phyloP scores from a whole-genome alignment of 2,113 vertebrate genomes.

The Engraulis encrasicolus region DNA sequence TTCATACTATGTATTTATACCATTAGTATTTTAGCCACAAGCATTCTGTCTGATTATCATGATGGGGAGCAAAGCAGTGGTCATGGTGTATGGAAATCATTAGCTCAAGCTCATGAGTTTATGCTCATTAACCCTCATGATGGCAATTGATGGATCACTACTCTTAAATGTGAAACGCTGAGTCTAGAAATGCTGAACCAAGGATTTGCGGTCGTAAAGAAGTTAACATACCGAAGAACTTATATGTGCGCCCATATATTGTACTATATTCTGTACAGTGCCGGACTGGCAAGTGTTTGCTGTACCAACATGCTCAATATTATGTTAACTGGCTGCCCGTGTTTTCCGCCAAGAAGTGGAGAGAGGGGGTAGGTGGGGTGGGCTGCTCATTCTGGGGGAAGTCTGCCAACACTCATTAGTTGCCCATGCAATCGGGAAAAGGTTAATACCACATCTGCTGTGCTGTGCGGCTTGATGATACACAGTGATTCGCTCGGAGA shows the following conservation, averaged over 20 bases:
- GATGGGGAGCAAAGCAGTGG: not conserved
- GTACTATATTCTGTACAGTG: no score
- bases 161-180: no score
- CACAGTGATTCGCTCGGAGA: slow-evolving; percentile 35
- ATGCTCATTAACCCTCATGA: no score
- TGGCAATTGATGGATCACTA: no score
- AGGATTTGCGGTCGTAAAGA: no score
- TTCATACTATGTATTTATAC: not conserved
- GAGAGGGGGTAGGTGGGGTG: not conserved
- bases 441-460: slow-evolving; percentile 55
- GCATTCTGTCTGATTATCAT: not conserved
- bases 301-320: not conserved
- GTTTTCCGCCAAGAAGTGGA: not conserved
- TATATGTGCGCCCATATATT: no score
- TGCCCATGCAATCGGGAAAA: slow-evolving; percentile 42
- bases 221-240: no score
- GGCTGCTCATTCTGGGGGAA: slow-evolving; percentile 16
- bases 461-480: slow-evolving; percentile 39
- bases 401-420: slow-evolving; percentile 44
- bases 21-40: not conserved
- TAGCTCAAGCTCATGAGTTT: not conserved
- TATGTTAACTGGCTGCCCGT: not conserved
- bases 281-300: no score
- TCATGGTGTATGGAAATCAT: not conserved
- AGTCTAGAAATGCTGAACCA: no score